These are phyloP conservation scores for Bambusicola thoracicus DNA, from an alignment of 2,113 vertebrate genomes.

Conservation along the genomic window DNA sequence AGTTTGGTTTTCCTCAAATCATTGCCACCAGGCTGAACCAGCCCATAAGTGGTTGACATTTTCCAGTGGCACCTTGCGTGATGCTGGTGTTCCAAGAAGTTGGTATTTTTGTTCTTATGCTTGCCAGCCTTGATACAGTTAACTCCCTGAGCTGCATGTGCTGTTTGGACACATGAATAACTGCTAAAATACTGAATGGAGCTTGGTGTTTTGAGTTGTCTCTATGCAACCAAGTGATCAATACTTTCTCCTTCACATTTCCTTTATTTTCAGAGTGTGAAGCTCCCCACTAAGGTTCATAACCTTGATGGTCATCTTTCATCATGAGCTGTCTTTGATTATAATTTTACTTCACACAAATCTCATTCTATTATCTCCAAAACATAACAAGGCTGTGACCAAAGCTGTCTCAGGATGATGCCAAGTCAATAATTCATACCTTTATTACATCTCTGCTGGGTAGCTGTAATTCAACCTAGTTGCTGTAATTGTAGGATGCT, in stretches of 20 bases:
- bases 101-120: background rate
- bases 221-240: conserved; percentile 64
- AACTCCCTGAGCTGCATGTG: background rate
- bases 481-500: conserved; percentile 68
- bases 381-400: conserved; percentile 80
- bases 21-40: too few species aligned
- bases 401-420: conserved; percentile 82
- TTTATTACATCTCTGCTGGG: conserved; percentile 79
- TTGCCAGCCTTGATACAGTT: background rate
- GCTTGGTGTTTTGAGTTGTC: conserved; percentile 3
- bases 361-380: conserved; percentile 79
- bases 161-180: conserved; percentile 44
- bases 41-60: too few species aligned
- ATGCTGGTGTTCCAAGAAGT: background rate
- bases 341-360: conserved; percentile 85
- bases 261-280: conserved; percentile 69
- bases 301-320: conserved; percentile 80
- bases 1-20: too few species aligned
- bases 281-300: conserved; percentile 74
- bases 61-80: background rate
- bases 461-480: conserved; percentile 76
- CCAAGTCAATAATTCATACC: conserved; percentile 84
- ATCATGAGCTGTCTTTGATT: conserved; percentile 81
- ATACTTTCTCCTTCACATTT: conserved; percentile 69
- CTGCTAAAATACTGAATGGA: conserved; percentile 51